phyloP scores from a whole-genome alignment of 1,140 invertebrate genomes.

The Diachasma alloeum region DNA sequence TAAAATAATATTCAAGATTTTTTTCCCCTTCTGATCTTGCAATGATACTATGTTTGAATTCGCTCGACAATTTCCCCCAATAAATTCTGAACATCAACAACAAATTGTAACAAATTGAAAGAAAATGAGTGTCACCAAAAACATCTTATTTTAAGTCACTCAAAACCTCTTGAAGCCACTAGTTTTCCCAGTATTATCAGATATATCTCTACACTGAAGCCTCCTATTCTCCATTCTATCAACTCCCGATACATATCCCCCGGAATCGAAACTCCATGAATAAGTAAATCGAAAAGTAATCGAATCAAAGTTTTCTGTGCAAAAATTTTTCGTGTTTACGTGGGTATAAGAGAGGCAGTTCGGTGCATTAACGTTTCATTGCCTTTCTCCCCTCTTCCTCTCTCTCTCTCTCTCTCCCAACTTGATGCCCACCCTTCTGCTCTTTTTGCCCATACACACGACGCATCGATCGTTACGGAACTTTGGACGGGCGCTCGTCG shows the following conservation, averaged over 20 bases:
- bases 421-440: constrained; percentile 33
- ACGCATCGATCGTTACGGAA: constrained; percentile 47
- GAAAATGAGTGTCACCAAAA: too few species aligned
- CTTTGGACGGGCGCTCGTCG: neutral
- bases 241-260: constrained; percentile 37
- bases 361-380: constrained; percentile 49
- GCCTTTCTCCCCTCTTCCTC: constrained; percentile 3
- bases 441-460: constrained; percentile 31
- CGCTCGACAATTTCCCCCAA: too few species aligned
- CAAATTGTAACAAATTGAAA: too few species aligned
- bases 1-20: too few species aligned
- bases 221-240: neutral
- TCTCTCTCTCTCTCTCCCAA: neutral
- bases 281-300: neutral
- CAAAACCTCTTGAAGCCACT: too few species aligned
- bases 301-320: neutral
- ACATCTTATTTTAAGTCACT: too few species aligned
- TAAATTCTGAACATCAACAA: too few species aligned
- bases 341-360: constrained; percentile 15
- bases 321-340: neutral
- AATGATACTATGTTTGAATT: too few species aligned
- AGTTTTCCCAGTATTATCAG: neutral
- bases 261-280: constrained; percentile 26
- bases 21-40: too few species aligned
- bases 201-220: too few species aligned